phyloP scores from a whole-genome alignment of 2,888 invertebrate genomes.

The Carcina quercana region DNA sequence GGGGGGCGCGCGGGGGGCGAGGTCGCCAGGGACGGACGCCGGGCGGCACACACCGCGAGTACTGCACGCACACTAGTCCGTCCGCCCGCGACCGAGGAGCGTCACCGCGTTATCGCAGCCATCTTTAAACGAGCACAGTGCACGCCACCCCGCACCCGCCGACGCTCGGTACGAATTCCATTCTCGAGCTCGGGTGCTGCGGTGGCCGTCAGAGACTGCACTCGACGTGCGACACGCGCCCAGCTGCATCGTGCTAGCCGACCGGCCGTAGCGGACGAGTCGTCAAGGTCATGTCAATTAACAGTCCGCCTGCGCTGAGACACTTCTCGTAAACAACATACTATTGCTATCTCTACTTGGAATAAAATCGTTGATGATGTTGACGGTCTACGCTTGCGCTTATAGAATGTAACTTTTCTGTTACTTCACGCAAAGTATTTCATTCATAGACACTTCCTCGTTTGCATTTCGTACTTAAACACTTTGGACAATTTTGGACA shows the following conservation, averaged over 20 bases:
- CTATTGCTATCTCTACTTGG: no score
- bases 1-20: constrained; percentile 20
- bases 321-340: constrained; percentile 36
- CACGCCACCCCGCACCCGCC: constrained; percentile 64
- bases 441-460: no score
- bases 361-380: no score
- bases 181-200: constrained; percentile 49
- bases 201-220: constrained; percentile 43
- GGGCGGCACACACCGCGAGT: constrained; percentile 49
- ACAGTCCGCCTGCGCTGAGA: constrained; percentile 51
- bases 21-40: constrained; percentile 33
- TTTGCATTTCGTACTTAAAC: no score
- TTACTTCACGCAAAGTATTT: no score
- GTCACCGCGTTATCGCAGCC: constrained; percentile 70
- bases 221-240: constrained; percentile 41
- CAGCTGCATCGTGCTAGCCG: no score
- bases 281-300: constrained; percentile 63
- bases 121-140: constrained; percentile 68
- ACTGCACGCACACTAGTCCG: no score
- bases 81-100: constrained; percentile 54
- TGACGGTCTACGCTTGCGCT: no score
- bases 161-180: constrained; percentile 64
- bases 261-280: constrained; percentile 35
- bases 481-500: no score
- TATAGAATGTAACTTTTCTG: no score